Base-by-base conservation (phyloP, 2,113 vertebrate genomes). In the Speoplatyrhinus poulsoni region DNA sequence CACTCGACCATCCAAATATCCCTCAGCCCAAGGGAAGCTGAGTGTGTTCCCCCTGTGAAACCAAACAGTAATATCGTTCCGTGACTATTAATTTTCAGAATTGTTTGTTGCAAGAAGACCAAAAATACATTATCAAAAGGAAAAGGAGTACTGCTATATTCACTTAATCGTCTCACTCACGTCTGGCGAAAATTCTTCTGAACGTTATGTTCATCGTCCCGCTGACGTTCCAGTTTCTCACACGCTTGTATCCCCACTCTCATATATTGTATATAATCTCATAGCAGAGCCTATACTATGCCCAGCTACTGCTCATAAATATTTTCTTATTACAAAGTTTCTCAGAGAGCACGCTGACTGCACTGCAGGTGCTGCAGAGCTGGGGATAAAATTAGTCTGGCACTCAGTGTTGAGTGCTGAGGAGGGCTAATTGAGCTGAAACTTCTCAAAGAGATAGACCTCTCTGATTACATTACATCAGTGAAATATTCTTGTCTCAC, bases 381-480 rank as follows among this genome's bases (percentile, higher is more conserved):
- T n/a, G 72, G 80, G 80, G 77, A 84, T 75, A 79, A 77, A 81
- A 87, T 85, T 80, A 85, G 73, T 69, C 55, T 47, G 60, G 60
- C 81, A 78, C 83, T 81, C 85, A 70, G 79, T 67, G 71, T 81
- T 46, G 76, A 89, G 84, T 86, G 80, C 75, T 87, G 67, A 72
- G 70, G 62, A 73, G 79, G 79, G 71, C 77, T 89, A 85, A 88
- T 88, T 89, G 77, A 85, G 81, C 63, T 73, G 65, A 79, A 89
- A 89, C 74, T 77, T 89, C 66, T 69, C 56, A 1, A 57, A 64
- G 46, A 53, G 57, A 60, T 32, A 16, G 19, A 41, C 19, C 19
- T 33, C 81, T 82, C 83, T 89, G 87, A 91, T 89, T 86, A 65
- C 84, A 85, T 88, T 85, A 85, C 77, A 84, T 80, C 77, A 80